Evolutionary conservation across 2,113 vertebrate species (phyloP), one percentile per base, ranked within the genome.

Genomic region (Hippocampus zosterae): DNA sequence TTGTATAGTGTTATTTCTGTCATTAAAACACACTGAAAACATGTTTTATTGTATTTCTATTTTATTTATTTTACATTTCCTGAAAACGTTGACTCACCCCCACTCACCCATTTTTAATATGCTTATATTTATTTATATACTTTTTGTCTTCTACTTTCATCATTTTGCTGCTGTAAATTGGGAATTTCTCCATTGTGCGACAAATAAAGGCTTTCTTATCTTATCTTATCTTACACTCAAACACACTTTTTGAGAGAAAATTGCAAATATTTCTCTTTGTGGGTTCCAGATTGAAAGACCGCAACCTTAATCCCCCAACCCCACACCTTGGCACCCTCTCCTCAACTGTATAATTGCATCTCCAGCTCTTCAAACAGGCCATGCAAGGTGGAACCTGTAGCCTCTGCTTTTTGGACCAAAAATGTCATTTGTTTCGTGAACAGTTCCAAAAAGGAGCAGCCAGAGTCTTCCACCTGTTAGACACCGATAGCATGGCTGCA

Each of bases 351-450:
- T 78, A 70, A 75, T 70, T 57, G 53, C 69, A 64, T 74, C 64
- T 76, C 67, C 23, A 50, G 52, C 42, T 62, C 48, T 76, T 70
- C 67, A 77, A 73, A 79, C 46, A 65, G 44, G 40, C 61, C 64
- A 10, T 13, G 11, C 52, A 59, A 37, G 33, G 33, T 37, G 33
- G 33, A 37, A 46, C 68, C 48, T 72, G 68, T 48, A 37, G 8
- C 29, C 62, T 12, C 23, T 11, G 71, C 69, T 70, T 62, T 76
- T 71, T 76, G 37, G 44, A 74, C 70, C 72, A 61, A 57, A 85
- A 85, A 85, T 87, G 73, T 67, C 74, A 85, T 83, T 85, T 81
- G 78, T 87, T 85, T 86, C 63, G 40, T 15, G 13, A 83, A 79
- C 73, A 68, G 70, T 77, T 79, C 72, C 73, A 69, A 53, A 76